phyloP scores from a whole-genome alignment of 2,797 vertebrate genomes.

The Myotis myotis region DNA sequence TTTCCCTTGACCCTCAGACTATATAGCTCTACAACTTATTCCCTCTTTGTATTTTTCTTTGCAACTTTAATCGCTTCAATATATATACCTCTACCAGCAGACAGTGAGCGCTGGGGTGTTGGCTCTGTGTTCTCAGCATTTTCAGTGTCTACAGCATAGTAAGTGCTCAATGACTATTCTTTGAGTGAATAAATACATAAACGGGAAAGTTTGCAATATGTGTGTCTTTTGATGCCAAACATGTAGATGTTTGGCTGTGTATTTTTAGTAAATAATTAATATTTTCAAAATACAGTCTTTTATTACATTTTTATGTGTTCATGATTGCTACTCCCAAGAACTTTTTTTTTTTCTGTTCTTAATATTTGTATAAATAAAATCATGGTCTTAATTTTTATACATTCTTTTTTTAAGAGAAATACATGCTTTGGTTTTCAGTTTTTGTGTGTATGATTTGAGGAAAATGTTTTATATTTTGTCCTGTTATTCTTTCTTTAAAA shows the following conservation, averaged over 20 bases:
- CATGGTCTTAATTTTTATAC: neutral
- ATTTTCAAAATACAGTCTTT: neutral
- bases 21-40: neutral
- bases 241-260: neutral
- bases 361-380: neutral
- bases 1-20: neutral
- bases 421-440: neutral
- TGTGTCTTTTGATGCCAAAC: neutral
- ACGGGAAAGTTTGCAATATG: neutral
- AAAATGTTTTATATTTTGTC: slow-evolving; percentile 8
- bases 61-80: neutral
- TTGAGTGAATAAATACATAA: neutral
- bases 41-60: neutral
- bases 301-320: neutral
- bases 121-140: neutral
- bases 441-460: neutral
- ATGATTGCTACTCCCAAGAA: neutral
- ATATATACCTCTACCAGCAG: neutral
- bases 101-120: neutral
- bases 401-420: neutral
- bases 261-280: slow-evolving; percentile 34
- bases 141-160: neutral
- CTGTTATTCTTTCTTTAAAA: slow-evolving; percentile 67
- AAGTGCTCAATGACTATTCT: neutral
- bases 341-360: neutral